Evolutionary conservation across 2,888 invertebrate species (phyloP).

Genomic region (Ectemnius lituratus): DNA sequence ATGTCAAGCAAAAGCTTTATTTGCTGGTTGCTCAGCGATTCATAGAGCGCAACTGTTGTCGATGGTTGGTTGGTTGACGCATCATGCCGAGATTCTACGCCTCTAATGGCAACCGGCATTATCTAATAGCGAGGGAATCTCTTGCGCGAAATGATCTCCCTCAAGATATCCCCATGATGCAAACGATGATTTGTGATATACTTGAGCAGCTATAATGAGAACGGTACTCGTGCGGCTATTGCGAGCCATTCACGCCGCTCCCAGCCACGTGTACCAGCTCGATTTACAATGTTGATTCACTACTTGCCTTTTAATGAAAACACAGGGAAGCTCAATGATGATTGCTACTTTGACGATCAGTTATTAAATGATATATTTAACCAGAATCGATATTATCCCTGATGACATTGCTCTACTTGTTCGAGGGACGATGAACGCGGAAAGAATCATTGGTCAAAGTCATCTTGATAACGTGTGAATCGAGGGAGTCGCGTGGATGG

Average conservation of each 20-base stretch:
- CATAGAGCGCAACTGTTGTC: constrained; percentile 7
- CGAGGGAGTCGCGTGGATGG: constrained; percentile 33
- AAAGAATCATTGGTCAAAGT: constrained; percentile 14
- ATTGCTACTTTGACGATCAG: too few species aligned
- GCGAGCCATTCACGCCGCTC: too few species aligned
- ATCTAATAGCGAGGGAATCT: not conserved
- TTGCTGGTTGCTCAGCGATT: not conserved
- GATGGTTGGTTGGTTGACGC: not conserved
- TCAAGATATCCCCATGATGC: constrained; percentile 1
- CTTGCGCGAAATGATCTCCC: not conserved
- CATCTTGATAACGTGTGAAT: constrained; percentile 31
- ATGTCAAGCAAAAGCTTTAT: constrained; percentile 16
- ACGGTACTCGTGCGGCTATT: too few species aligned
- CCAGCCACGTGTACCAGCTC: too few species aligned
- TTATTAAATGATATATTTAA: too few species aligned
- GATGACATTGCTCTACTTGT: too few species aligned
- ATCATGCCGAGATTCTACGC: not conserved
- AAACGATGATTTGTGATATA: not conserved
- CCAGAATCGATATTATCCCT: too few species aligned
- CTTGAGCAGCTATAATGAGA: too few species aligned
- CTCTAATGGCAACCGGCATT: not conserved
- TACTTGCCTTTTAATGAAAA: too few species aligned
- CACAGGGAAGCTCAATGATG: too few species aligned
- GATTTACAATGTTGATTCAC: too few species aligned
- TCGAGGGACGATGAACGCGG: not conserved